Evolutionary conservation across 92 coral and sea anemone genomes (phyloP), one percentile per base, ranked within the genome.

Genomic region (Phenganax subtilis): DNA sequence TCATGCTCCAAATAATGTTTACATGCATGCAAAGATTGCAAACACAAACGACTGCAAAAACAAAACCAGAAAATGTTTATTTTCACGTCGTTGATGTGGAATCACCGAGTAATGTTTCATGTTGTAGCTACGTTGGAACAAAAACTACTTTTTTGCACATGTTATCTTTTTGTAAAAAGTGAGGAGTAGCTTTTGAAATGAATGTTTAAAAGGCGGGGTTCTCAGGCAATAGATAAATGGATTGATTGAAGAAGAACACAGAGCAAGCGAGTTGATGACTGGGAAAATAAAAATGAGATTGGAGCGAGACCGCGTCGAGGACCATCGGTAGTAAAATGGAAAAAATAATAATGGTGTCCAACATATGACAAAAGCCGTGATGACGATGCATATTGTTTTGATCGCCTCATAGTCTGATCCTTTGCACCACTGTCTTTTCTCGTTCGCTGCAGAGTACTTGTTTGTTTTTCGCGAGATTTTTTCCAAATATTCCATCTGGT

Each of bases 331-430:
- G 31, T 70, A 70, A 51, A 70, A 70, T 31, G 75, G 75, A 70
- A 70, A 70, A 70, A 70, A 31, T 31, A 70, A n/a, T 51, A 70
- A 70, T 9, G 75, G 75, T 70, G 75, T 31, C 75, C 75, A 70
- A 31, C 75, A 70, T 11, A 70, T 31, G 27, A 70, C 29, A 51
- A 70, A 70, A 70, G 75, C 75, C 16, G 55, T 31, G 54, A 70
- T 70, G 14, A 70, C 75, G 14, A 70, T 70, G 12, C 27, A 31
- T 16, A 70, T 70, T 70, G 75, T 70, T 29, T 70, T 70, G 14
- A 51, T 70, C 8, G 75, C 75, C 31, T 70, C 75, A 70, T 31
- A 70, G 10, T 70, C 75, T 27, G 75, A 70, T 15, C 51, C 31
- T 70, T 31, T 70, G 52, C 16, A 70, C 75, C 55, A 31, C 14